A percentile compares a stretch with the other conserved stretches of the same genome.
Evolutionary conservation across 2,888 invertebrate species (phyloP).

Genomic region (Aporophyla lueneburgensis): DNA sequence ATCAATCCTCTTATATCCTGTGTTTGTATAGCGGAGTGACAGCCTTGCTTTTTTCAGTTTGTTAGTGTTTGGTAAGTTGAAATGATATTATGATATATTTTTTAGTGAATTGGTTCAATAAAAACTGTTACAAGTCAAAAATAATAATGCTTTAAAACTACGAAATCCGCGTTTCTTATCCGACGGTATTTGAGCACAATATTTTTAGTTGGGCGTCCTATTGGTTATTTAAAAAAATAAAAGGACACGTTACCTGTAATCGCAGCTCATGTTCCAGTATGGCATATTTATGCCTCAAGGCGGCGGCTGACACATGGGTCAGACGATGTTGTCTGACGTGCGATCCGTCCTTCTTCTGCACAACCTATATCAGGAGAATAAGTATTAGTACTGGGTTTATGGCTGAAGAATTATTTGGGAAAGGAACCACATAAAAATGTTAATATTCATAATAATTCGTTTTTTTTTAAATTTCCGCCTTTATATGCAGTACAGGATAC

Average conservation of each 20-base stretch:
- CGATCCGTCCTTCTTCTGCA: constrained; percentile 84
- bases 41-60: neutral
- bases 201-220: neutral
- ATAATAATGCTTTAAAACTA: neutral
- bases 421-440: neutral
- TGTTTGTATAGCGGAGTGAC: neutral
- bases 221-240: neutral
- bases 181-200: neutral
- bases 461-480: no score
- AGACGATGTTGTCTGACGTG: constrained; percentile 82
- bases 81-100: neutral
- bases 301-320: constrained; percentile 85
- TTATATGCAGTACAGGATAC: no score
- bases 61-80: neutral
- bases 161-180: neutral
- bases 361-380: constrained; percentile 78
- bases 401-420: neutral
- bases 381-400: constrained; percentile 28
- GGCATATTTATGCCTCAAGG: constrained; percentile 88
- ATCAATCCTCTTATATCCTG: neutral
- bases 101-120: neutral
- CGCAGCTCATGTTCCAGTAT: constrained; percentile 88
- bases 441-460: no score
- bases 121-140: neutral
- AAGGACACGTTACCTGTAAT: constrained; percentile 80